Percentiles rank a stretch among this genome's conserved stretches.
Conservation (phyloP, 2,113 vertebrate species). For the Sigmodon hispidus region DNA sequence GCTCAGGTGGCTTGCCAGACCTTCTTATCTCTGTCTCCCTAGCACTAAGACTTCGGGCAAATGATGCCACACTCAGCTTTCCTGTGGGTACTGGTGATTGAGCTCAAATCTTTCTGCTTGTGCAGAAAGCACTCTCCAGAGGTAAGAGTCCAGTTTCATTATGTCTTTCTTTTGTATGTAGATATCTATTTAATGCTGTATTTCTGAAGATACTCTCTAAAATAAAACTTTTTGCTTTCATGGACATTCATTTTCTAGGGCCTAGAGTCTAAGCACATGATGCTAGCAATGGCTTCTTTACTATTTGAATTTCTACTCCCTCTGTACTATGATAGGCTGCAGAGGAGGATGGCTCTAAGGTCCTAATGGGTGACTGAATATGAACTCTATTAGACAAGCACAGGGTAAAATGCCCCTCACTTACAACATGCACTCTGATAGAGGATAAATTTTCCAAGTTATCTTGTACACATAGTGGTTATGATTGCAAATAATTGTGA, state of each 20-base stretch:
- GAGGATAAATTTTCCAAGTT: background rate
- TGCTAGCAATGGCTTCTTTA: background rate
- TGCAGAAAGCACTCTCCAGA: background rate
- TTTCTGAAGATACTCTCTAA: background rate
- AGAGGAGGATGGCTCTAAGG: background rate
- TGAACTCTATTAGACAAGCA: background rate
- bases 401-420: background rate
- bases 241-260: background rate
- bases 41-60: background rate
- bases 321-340: background rate
- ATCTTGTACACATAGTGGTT: background rate
- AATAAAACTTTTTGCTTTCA: background rate
- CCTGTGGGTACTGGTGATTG: background rate
- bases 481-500: background rate
- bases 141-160: background rate
- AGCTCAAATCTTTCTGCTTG: background rate
- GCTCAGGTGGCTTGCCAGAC: background rate
- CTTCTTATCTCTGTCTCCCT: background rate
- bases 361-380: background rate
- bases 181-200: background rate
- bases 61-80: background rate
- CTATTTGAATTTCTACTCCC: background rate
- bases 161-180: background rate
- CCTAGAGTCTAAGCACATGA: background rate
- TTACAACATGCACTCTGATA: fast-evolving